These are phyloP conservation scores for Nymphalis io DNA, from an alignment of 1,140 invertebrate species.

Conservation along the genomic window DNA sequence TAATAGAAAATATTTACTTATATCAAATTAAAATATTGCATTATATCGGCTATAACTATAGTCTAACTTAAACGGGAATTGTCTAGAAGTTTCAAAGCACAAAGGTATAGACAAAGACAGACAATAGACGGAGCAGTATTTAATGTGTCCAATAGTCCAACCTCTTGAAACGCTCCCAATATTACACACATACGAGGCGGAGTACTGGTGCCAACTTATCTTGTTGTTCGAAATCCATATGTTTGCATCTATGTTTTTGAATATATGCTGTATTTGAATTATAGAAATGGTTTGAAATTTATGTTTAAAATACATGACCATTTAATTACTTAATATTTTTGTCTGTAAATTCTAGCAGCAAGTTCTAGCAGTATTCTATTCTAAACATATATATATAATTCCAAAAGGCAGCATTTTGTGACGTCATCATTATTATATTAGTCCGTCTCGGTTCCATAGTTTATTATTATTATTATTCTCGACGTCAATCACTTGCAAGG, in stretches of 20 bases:
- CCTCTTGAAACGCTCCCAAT: slow-evolving; percentile 2
- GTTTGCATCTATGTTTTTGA: no score
- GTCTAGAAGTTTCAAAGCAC: slow-evolving; percentile 19
- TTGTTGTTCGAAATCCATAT: neutral
- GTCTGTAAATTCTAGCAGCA: no score
- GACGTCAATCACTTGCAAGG: no score
- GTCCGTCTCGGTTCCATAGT: no score
- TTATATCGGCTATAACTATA: neutral
- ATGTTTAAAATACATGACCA: neutral
- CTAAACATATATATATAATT: no score
- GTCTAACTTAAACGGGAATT: slow-evolving; percentile 11
- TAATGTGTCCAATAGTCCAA: slow-evolving; percentile 18
- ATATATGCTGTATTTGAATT: neutral
- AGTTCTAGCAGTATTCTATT: no score
- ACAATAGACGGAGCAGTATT: slow-evolving; percentile 22
- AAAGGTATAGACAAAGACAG: slow-evolving; percentile 24
- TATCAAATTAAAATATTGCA: neutral
- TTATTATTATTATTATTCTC: no score
- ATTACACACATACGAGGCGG: slow-evolving; percentile 9
- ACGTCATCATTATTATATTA: no score
- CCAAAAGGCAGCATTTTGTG: no score
- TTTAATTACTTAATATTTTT: no score
- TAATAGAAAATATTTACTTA: no score
- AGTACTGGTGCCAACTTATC: slow-evolving; percentile 8
- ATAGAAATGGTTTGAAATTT: neutral